Base-by-base conservation (phyloP, 2,113 vertebrate species). In the Struthio camelus region DNA sequence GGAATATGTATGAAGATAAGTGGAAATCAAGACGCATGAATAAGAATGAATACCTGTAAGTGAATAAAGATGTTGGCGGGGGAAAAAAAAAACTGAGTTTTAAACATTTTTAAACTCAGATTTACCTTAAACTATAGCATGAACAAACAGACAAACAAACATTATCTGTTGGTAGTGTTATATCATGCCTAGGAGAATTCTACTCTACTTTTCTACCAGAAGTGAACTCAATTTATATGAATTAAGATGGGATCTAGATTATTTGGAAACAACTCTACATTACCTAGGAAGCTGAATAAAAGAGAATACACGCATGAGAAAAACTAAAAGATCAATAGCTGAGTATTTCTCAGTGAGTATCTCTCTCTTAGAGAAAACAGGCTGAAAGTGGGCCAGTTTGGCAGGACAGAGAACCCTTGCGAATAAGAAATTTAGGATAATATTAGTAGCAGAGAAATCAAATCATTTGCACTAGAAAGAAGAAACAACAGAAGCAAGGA, bases 1-100 rank as follows among this genome's bases (percentile, higher is more conserved):
- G 53, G 80, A 87, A 86, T 80, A 96, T 70, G 71, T 73, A 93
- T 64, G 59, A 97, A 97, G 61, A 59, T 34, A 92, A 56, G 40
- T 93, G 53, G 36, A 53, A 85, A 91, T 36, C 42, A 78, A 83
- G 56, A 76, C 40, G 1, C 7, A 38, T 53, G 53, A 81, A 71
- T 27, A 50, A 69, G 17, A 69, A 82, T 70, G 24, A 86, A 2
- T 28, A 53, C 1, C 14, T 83, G 2, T 42, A 75, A 66, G 2
- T 50, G 71, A 93, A 84, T 1, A 80, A 34, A 80, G 2, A n/a
- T 18, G 89, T 91, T 12, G 69, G n/a, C n/a, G n/a, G n/a, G n/a
- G 19, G 36, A 8, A 75, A 59, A 70, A 72, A 89, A 61, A 24
- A 79, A 8, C 2, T 20, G 3, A 42, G 2, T 70, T 8, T 82